Evolutionary conservation across 2,797 vertebrate genomes (phyloP).

Genomic region (Micrastur ruficollis): DNA sequence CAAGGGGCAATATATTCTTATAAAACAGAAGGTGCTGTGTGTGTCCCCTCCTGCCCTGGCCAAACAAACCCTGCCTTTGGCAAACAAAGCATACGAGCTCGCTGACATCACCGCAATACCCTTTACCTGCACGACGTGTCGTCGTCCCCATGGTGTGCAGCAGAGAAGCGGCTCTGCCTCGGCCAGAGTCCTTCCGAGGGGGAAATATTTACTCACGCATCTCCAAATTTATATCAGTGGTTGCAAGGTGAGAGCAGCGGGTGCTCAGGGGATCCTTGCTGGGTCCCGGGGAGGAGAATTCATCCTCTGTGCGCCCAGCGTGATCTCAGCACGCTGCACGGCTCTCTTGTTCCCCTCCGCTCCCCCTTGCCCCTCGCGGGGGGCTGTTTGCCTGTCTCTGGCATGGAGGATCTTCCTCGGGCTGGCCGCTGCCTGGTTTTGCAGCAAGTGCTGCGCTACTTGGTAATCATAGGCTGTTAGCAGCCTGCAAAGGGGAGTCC

Average conservation of each 20-base stretch:
- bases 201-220: neutral
- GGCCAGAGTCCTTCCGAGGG: neutral
- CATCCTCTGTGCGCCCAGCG: fast-evolving
- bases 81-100: neutral
- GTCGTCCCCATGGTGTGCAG: neutral
- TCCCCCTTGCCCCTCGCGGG: neutral
- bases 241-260: neutral
- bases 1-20: neutral
- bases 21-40: neutral
- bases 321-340: neutral
- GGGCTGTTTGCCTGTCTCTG: neutral
- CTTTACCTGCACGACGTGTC: neutral
- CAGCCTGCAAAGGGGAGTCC: neutral
- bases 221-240: neutral
- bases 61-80: neutral
- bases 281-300: neutral
- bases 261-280: neutral
- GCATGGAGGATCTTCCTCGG: neutral
- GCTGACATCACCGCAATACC: neutral
- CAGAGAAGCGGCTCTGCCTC: neutral
- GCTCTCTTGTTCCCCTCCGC: neutral
- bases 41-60: neutral
- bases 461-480: slow-evolving; percentile 28
- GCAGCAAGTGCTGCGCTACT: neutral
- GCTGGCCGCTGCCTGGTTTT: neutral